Evolutionary conservation across 2,797 vertebrate species (phyloP).

Genomic region (Novumbra hubbsi): DNA sequence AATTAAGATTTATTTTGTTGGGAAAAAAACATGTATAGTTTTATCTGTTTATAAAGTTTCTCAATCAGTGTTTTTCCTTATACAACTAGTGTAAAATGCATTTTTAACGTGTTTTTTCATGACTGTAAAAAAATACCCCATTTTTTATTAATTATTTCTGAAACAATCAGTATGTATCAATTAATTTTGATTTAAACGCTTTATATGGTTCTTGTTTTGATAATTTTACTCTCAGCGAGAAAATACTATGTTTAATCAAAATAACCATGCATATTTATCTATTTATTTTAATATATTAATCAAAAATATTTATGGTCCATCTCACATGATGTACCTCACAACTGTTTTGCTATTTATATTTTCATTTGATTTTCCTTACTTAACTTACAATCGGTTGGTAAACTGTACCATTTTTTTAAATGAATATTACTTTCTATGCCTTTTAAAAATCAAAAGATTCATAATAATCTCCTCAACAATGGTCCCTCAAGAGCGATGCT

Average conservation of each 20-base stretch:
- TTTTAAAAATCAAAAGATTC: conserved; percentile 69
- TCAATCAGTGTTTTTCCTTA: conserved; percentile 74
- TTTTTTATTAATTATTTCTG: conserved; percentile 68
- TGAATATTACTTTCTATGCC: conserved; percentile 74
- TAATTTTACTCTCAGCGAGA: conserved; percentile 59
- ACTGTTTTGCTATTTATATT: conserved; percentile 72
- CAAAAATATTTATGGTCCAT: conserved; percentile 76
- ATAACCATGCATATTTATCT: conserved; percentile 71
- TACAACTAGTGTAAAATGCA: conserved; percentile 79
- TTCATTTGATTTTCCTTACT: conserved; percentile 71
- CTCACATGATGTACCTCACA: conserved; percentile 64
- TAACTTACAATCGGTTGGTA: conserved; percentile 68
- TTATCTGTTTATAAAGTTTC: conserved; percentile 72
- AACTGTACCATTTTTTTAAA: conserved; percentile 67
- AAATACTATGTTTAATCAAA: conserved; percentile 61
- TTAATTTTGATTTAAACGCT: conserved; percentile 56
- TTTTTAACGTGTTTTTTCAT: conserved; percentile 88
- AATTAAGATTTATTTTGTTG: conserved; percentile 67
- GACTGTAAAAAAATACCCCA: conserved; percentile 84
- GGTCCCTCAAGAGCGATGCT: conserved; percentile 44
- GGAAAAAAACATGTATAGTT: conserved; percentile 69
- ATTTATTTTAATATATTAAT: conserved; percentile 81
- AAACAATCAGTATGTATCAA: conserved; percentile 51
- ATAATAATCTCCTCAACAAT: conserved; percentile 56
- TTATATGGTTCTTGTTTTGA: conserved; percentile 61